Base-by-base conservation (phyloP, 2,888 invertebrate species). In the Dolichomitus sp. region DNA sequence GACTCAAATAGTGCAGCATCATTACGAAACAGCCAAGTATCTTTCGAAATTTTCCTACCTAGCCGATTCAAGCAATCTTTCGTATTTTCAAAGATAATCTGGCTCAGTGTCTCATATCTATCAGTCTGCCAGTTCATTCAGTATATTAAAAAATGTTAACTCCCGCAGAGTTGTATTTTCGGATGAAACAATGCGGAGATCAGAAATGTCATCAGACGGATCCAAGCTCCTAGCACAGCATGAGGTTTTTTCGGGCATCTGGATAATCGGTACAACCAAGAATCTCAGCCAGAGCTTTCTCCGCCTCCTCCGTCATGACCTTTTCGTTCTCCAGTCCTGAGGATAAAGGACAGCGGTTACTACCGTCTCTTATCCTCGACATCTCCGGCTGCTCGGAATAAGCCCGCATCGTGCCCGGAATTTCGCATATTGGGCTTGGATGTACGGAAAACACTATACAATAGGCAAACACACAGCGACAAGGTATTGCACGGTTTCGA, bases 351-450 rank as follows among this genome's bases (percentile, higher is more conserved):
- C 37, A 37, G 37, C 37, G 37, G 37, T 37, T 37, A 73, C 52
- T 2, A n/a, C 1, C 76, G 65, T 84, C 59, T 70, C 83, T 50
- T 66, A 66, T 81, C 45, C 78, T 63, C 73, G 52, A 54, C 76
- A 65, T 79, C 77, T 83, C 73, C 66, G 57, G 77, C 77, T 61
- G 50, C 52, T 72, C 68, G 52, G 33, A 66, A 40, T 66, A 78
- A 69, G 73, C 57, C 66, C 65, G 45, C 33, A 23, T 54, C 50
- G 73, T 70, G 68, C 65, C 79, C 68, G 73, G 65, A 80, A 83
- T 83, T 80, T 75, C 50, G 85, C 84, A 85, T 85, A 88, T 88
- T 85, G 87, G 84, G 81, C 79, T 84, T 68, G 83, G 75, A 68
- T 81, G 84, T 37, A 37, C 83, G 82, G 81, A 74, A 80, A 86